Conservation (phyloP, 2,113 vertebrate species). For the Trematocara nigrifrons region DNA sequence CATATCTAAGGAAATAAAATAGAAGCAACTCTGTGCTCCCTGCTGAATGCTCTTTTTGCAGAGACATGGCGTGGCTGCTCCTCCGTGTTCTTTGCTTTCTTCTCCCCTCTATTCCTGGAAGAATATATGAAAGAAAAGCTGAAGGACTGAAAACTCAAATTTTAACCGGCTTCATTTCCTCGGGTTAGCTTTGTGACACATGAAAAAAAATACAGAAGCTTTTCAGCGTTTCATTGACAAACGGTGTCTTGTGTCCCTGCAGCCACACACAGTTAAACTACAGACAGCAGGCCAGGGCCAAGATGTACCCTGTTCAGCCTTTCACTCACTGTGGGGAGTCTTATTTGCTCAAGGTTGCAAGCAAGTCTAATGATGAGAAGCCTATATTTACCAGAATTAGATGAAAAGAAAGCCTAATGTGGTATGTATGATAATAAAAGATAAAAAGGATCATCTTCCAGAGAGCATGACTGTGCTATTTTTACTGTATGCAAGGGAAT, state of each 20-base stretch:
- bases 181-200: background rate
- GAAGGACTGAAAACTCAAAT: constrained; percentile 30
- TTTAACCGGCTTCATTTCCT: background rate
- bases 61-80: background rate
- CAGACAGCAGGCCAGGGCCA: background rate
- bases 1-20: constrained; percentile 57
- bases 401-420: background rate
- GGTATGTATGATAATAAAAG: background rate
- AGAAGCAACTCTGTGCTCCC: constrained; percentile 21
- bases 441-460: background rate
- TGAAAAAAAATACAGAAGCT: background rate
- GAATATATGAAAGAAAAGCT: constrained; percentile 35
- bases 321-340: background rate
- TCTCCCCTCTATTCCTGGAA: background rate
- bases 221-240: background rate
- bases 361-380: background rate
- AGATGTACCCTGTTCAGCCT: background rate
- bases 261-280: background rate
- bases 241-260: background rate
- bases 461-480: background rate
- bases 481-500: background rate
- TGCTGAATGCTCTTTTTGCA: constrained; percentile 35
- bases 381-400: background rate
- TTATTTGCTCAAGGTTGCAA: background rate
- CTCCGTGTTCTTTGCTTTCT: background rate